Evolutionary conservation across 2,797 vertebrate genomes (phyloP), one percentile per base, ranked within the genome.

Genomic region (Onychomys arenicola): DNA sequence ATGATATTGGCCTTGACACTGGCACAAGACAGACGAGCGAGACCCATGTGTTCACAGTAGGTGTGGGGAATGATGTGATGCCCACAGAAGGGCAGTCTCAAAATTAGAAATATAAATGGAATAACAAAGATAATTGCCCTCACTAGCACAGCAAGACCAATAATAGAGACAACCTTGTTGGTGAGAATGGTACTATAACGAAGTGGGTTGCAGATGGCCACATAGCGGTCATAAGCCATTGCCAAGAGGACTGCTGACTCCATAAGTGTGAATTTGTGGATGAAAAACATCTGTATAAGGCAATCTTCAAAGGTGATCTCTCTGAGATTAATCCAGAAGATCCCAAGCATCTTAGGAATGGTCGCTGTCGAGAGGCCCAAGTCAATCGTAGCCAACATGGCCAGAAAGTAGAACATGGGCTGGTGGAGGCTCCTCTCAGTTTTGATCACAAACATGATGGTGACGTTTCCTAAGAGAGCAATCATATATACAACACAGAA

Each of bases 201-300:
- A 55, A 99, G 91, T 25, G 98, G 98, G 61, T 57, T 97, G 73
- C 98, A 99, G 89, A 99, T 99, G 27, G 99, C 98, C 4, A 98
- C 75, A 29, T 98, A 99, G 92, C 98, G 96, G 95, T 99, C 98
- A 76, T 98, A 99, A 29, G 98, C 98, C 99, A 99, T 99, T 8
- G 97, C 98, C 32, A 96, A 98, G 25, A 99, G 96, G 80, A 98
- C 98, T 17, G 98, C 46, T 57, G 98, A 25, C 84, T 98, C 98
- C 49, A 96, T 98, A 27, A 94, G 49, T 8, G 98, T 98, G 9
- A 98, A 99, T 1, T 98, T 0, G 69, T 99, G 98, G 55, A 98
- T 5, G 25, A 99, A 76, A 86, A 99, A 98, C 83, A 98, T 98
- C 94, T 99, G 98, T 21, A 80, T 59, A 9, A 98, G 69, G 85